Percentiles rank a stretch among this genome's conserved stretches.
Conservation (phyloP, 2,113 vertebrate species). For the Hemicordylus capensis region DNA sequence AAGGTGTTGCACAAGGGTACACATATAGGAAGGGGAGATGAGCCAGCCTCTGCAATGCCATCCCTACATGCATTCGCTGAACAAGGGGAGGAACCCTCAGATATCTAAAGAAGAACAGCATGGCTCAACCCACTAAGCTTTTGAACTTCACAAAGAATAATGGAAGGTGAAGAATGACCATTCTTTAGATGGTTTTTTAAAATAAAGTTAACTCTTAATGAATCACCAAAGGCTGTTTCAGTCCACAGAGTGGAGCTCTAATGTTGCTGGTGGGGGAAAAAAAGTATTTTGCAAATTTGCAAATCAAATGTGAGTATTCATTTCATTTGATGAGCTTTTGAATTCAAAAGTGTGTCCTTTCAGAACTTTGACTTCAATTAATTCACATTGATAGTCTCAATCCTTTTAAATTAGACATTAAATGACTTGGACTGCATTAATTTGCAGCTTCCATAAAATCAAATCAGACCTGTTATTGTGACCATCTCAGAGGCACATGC, state of each 20-base stretch:
- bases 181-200: too few species aligned
- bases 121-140: neutral
- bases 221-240: too few species aligned
- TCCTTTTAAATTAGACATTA: neutral
- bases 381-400: neutral
- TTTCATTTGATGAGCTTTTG: neutral
- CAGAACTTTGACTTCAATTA: neutral
- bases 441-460: neutral
- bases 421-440: neutral
- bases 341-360: neutral
- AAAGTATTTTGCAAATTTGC: neutral
- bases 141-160: neutral
- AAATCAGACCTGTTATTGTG: neutral
- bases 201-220: too few species aligned
- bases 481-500: neutral
- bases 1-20: too few species aligned
- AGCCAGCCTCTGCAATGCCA: too few species aligned
- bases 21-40: too few species aligned
- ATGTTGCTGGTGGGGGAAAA: too few species aligned
- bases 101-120: too few species aligned
- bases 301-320: neutral
- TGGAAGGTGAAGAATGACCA: neutral
- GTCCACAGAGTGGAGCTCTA: too few species aligned
- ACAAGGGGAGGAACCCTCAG: too few species aligned
- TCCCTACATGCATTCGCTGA: too few species aligned